Percentiles rank a stretch among this genome's conserved stretches.
These are phyloP conservation scores for Noturus placidus DNA, from an alignment of 2,113 vertebrate genomes.

Conservation along the genomic window DNA sequence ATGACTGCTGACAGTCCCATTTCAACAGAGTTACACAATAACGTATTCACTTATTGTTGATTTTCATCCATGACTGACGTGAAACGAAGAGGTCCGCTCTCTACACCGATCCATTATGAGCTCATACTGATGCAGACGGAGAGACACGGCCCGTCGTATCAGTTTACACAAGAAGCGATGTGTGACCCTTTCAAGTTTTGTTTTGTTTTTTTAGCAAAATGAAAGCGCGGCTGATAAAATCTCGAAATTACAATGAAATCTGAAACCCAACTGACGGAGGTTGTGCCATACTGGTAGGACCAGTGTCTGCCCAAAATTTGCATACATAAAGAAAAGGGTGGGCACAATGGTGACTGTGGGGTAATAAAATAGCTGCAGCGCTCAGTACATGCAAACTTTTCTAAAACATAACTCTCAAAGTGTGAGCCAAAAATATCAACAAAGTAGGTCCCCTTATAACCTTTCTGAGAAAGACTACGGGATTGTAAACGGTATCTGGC, in stretches of 20 bases:
- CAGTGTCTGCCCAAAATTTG: not conserved
- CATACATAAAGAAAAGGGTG: not conserved
- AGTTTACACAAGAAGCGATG: not conserved
- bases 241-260: slow-evolving; percentile 6
- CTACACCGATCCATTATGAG: not conserved
- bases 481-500: not conserved
- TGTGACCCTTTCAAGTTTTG: not conserved
- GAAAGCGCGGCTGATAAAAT: slow-evolving; percentile 7
- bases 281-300: not conserved
- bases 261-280: not conserved
- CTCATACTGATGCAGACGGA: not conserved
- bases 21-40: not conserved
- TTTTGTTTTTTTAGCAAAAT: not conserved
- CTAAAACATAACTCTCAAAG: not conserved
- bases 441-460: not conserved
- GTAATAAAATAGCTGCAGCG: not conserved
- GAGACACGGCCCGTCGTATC: no score
- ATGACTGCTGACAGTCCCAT: no score
- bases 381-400: not conserved
- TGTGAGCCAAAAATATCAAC: not conserved
- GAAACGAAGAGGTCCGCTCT: no score
- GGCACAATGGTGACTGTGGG: not conserved
- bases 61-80: not conserved
- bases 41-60: not conserved
- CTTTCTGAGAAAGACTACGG: not conserved